phyloP scores from a whole-genome alignment of 2,113 vertebrate genomes.

The Microcebus tavaratra region DNA sequence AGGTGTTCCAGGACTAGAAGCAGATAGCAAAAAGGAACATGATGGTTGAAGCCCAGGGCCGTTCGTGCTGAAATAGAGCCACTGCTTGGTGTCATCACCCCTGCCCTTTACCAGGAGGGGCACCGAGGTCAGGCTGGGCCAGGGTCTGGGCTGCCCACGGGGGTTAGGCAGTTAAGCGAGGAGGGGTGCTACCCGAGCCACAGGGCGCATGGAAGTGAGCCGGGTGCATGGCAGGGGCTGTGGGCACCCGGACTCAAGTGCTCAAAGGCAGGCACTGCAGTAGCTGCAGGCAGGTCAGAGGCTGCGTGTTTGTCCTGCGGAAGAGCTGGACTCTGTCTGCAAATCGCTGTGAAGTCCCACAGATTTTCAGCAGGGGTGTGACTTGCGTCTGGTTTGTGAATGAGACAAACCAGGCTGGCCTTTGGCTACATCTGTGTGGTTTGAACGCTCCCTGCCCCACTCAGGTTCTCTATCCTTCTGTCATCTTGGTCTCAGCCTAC shows the following conservation, averaged over 20 bases:
- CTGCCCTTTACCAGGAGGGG: neutral
- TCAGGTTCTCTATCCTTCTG: neutral
- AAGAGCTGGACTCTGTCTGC: neutral
- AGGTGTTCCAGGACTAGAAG: rapidly evolving
- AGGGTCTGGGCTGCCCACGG: neutral
- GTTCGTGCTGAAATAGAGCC: rapidly evolving
- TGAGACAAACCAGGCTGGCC: neutral
- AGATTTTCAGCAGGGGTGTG: neutral
- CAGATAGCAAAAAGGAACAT: neutral
- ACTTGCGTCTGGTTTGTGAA: neutral
- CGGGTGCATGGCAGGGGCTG: rapidly evolving
- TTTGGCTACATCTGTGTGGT: rapidly evolving
- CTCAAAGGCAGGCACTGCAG: neutral
- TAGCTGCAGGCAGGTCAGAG: neutral
- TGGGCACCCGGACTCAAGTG: neutral
- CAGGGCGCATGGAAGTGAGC: neutral
- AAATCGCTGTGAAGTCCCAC: no score
- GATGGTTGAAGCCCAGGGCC: neutral
- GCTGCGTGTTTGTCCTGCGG: rapidly evolving
- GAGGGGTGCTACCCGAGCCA: neutral
- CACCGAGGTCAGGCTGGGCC: neutral
- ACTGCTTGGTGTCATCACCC: rapidly evolving
- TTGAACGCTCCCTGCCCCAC: rapidly evolving
- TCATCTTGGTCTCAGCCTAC: neutral
- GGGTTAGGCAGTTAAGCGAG: neutral